Evolutionary conservation across 1,140 invertebrate species (phyloP).

Genomic region (Drosophila varians): DNA sequence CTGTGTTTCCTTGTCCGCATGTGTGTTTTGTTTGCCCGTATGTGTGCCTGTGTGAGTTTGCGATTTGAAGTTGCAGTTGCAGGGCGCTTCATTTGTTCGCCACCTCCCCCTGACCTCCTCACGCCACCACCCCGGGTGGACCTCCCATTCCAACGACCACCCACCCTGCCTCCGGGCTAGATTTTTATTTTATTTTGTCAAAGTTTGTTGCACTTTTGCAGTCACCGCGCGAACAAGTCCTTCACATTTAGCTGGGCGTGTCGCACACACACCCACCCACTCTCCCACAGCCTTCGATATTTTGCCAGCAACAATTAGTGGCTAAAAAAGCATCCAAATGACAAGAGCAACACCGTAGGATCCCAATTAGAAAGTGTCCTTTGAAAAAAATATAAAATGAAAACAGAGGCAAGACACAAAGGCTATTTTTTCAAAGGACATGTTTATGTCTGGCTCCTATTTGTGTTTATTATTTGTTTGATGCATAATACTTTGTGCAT

Average conservation of each 20-base stretch:
- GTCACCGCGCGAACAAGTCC: conserved; percentile 40
- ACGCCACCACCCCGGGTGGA: no score
- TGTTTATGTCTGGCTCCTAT: not conserved
- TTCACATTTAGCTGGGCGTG: conserved; percentile 24
- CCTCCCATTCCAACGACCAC: not conserved
- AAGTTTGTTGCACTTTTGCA: conserved; percentile 78
- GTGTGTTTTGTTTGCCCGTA: not conserved
- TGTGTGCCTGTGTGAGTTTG: conserved; percentile 24
- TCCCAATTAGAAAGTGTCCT: not conserved
- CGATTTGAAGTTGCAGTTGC: conserved; percentile 43
- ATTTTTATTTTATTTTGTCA: conserved; percentile 64
- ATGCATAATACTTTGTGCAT: no score
- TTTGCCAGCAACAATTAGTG: conserved; percentile 46
- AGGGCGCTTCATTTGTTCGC: conserved; percentile 55
- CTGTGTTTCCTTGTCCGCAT: conserved; percentile 10
- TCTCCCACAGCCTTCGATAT: not conserved
- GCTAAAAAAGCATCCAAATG: not conserved
- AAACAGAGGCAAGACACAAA: no score
- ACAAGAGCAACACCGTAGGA: no score
- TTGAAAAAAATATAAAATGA: no score
- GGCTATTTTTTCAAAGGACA: no score
- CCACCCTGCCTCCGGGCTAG: conserved; percentile 26
- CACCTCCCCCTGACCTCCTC: not conserved
- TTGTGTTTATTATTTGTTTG: no score
- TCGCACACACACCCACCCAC: not conserved